Percentiles rank a stretch among this genome's conserved stretches.
Conservation (phyloP, 2,797 vertebrate genomes). For the Anisognathus igniventris region DNA sequence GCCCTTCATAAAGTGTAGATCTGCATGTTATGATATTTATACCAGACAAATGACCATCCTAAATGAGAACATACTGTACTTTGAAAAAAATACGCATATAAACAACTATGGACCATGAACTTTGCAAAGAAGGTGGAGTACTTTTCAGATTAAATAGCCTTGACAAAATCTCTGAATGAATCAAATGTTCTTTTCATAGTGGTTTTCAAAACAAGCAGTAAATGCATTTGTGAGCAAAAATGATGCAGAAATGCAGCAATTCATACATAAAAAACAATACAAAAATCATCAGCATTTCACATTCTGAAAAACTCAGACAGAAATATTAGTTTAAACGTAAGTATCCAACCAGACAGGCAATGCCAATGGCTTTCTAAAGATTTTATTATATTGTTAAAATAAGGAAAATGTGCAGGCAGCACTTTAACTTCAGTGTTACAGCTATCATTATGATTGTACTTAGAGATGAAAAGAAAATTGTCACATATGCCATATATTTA, state of each 20-base stretch:
- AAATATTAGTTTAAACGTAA: conserved; percentile 21
- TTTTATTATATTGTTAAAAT: conserved; percentile 45
- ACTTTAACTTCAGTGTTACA: neutral
- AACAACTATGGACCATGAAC: neutral
- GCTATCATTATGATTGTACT: neutral
- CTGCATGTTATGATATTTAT: neutral
- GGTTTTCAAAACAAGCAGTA: conserved; percentile 16
- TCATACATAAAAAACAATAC: neutral
- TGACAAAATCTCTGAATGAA: neutral
- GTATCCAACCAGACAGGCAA: conserved; percentile 24
- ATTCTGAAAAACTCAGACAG: neutral
- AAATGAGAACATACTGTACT: neutral
- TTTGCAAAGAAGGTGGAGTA: neutral
- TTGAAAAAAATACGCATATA: neutral
- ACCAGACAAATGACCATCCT: neutral
- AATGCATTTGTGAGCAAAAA: conserved; percentile 16
- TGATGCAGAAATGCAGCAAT: neutral
- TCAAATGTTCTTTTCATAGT: neutral
- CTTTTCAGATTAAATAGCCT: neutral
- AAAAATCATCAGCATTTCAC: neutral
- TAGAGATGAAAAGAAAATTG: conserved; percentile 7
- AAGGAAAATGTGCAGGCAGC: neutral
- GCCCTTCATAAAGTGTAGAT: neutral
- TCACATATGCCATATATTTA: neutral
- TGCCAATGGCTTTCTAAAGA: neutral